Evolutionary conservation across 2,113 vertebrate species (phyloP).

Genomic region (Leucosticte australis): DNA sequence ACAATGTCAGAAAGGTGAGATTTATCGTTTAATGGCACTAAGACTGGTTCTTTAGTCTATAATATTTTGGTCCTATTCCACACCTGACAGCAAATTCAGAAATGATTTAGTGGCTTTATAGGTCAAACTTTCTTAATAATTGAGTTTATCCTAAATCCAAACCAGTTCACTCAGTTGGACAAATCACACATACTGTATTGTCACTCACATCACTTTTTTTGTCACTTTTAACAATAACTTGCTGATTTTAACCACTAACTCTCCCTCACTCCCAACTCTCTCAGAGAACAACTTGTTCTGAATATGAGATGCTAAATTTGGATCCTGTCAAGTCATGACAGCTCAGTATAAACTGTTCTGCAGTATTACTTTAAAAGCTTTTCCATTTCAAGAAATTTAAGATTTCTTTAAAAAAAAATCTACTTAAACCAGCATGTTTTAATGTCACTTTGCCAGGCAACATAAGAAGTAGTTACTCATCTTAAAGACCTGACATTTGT

Average conservation of each 20-base stretch:
- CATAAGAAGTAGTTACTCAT: slow-evolving; percentile 6
- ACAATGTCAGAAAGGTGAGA: background rate
- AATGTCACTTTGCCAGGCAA: slow-evolving; percentile 28
- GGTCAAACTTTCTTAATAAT: slow-evolving; percentile 12
- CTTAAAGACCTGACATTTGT: slow-evolving; percentile 27
- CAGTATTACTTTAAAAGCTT: slow-evolving; percentile 63
- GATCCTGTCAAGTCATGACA: slow-evolving; percentile 70
- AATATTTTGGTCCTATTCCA: background rate
- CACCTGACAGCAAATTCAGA: slow-evolving; percentile 4
- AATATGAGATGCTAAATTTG: slow-evolving; percentile 60
- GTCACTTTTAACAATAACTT: slow-evolving; percentile 61
- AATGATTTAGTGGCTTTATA: background rate
- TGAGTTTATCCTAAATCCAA: slow-evolving; percentile 39
- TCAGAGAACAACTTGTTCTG: slow-evolving; percentile 59
- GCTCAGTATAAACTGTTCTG: slow-evolving; percentile 62
- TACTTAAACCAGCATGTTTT: slow-evolving; percentile 33
- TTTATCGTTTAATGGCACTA: background rate
- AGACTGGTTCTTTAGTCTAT: background rate
- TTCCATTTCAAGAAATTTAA: slow-evolving; percentile 57
- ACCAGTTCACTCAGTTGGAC: background rate
- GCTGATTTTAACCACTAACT: slow-evolving; percentile 57
- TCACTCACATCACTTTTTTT: slow-evolving; percentile 39
- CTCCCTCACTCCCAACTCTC: background rate
- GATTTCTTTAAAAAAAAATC: slow-evolving; percentile 42
- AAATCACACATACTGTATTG: slow-evolving; percentile 10